Evolutionary conservation across 2,113 vertebrate species (phyloP).

Genomic region (Rynchops niger): DNA sequence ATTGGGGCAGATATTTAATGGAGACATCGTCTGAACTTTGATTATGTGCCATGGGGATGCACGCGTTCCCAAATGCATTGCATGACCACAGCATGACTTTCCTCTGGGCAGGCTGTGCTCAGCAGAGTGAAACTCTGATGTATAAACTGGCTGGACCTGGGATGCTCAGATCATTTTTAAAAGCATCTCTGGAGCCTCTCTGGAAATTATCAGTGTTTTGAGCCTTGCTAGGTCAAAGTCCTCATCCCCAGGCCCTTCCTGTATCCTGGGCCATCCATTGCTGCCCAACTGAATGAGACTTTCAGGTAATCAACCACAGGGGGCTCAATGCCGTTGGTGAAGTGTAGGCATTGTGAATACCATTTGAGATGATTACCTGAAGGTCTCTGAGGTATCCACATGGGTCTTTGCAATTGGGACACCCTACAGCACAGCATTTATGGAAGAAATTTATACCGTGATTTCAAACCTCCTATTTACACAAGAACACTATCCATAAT

Average conservation of each 20-base stretch:
- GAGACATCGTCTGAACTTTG: background rate
- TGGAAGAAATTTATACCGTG: background rate
- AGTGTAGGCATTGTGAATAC: background rate
- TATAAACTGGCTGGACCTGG: background rate
- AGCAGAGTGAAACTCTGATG: background rate
- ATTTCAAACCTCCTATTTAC: background rate
- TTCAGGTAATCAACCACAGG: background rate
- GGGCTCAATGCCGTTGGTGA: background rate
- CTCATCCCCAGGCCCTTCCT: background rate
- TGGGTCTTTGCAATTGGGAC: background rate
- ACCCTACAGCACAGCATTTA: background rate
- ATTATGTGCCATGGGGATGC: rapidly evolving
- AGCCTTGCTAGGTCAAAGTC: background rate
- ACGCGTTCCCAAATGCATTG: background rate
- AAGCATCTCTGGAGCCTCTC: background rate
- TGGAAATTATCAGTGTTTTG: background rate
- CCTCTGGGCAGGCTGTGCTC: background rate
- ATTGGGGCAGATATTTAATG: background rate
- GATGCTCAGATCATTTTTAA: background rate
- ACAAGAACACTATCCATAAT: background rate
- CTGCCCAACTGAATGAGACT: background rate
- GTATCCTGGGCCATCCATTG: background rate
- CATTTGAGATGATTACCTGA: background rate
- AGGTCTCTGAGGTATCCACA: background rate
- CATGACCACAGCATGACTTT: background rate